phyloP scores from a whole-genome alignment of 2,797 vertebrate species.

The Echiichthys vipera region DNA sequence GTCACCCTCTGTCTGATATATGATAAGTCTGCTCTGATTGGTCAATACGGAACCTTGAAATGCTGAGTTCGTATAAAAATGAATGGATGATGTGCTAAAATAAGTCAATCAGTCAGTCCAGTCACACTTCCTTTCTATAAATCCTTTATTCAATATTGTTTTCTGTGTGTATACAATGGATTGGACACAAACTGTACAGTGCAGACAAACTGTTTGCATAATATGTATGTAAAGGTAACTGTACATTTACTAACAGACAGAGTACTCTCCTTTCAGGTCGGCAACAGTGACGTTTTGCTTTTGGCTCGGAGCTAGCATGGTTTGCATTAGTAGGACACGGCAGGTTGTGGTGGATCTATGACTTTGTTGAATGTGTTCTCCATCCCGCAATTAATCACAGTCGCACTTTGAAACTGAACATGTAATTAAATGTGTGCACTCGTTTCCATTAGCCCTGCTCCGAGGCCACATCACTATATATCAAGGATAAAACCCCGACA shows the following conservation, averaged over 20 bases:
- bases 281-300: slow-evolving; percentile 42
- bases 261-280: slow-evolving; percentile 53
- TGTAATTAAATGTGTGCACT: not conserved
- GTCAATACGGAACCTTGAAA: no score
- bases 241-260: slow-evolving; percentile 82
- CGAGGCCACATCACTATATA: not conserved
- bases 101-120: slow-evolving; percentile 3
- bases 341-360: not conserved
- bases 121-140: slow-evolving; percentile 85
- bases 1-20: no score
- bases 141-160: slow-evolving; percentile 93
- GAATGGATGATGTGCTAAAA: not conserved
- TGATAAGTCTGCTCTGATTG: no score
- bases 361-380: not conserved
- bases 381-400: not conserved
- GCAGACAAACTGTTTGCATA: slow-evolving; percentile 94
- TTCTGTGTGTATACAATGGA: slow-evolving; percentile 91
- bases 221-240: slow-evolving; percentile 90
- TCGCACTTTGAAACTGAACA: not conserved
- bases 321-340: slow-evolving; percentile 66
- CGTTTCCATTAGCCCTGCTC: not conserved
- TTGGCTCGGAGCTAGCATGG: slow-evolving; percentile 36
- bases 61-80: not conserved
- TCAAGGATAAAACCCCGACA: not conserved
- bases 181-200: slow-evolving; percentile 93